Percentiles rank a stretch among this genome's conserved stretches.
Evolutionary conservation across 2,888 invertebrate genomes (phyloP).

Genomic region (Tachina grossa): DNA sequence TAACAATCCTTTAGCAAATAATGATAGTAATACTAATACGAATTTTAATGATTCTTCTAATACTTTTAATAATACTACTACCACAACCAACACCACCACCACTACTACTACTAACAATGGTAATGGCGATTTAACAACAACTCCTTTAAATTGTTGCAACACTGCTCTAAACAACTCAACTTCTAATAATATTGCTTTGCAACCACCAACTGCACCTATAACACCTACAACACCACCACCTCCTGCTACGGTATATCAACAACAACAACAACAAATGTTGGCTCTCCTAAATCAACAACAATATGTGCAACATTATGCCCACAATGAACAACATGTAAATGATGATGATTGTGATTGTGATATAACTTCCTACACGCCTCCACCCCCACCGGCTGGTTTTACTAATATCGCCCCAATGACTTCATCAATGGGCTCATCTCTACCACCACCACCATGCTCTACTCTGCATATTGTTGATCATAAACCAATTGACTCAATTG

Average conservation of each 20-base stretch:
- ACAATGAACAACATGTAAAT: slow-evolving; percentile 76
- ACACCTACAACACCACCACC: slow-evolving; percentile 40
- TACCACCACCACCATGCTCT: slow-evolving; percentile 20
- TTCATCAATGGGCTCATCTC: slow-evolving; percentile 38
- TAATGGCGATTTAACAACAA: slow-evolving; percentile 63
- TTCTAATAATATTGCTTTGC: slow-evolving; percentile 64
- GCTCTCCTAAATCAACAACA: slow-evolving; percentile 78
- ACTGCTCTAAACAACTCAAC: slow-evolving; percentile 62
- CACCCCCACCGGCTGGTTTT: slow-evolving; percentile 67
- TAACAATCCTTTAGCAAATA: slow-evolving; percentile 70
- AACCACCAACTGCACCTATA: slow-evolving; percentile 47
- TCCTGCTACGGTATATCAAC: slow-evolving; percentile 71
- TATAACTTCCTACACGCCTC: slow-evolving; percentile 73
- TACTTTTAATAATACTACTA: slow-evolving; percentile 72
- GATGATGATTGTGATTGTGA: slow-evolving; percentile 73
- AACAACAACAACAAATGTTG: slow-evolving; percentile 76
- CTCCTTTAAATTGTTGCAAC: slow-evolving; percentile 52
- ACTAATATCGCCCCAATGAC: slow-evolving; percentile 43
- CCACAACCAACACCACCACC: slow-evolving; percentile 50
- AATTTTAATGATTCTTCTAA: slow-evolving; percentile 81
- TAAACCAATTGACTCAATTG: slow-evolving; percentile 66
- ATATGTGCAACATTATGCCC: slow-evolving; percentile 67
- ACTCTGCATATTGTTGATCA: slow-evolving; percentile 66
- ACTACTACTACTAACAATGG: slow-evolving; percentile 66
- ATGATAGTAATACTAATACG: slow-evolving; percentile 79